phyloP scores from a whole-genome alignment of 2,888 invertebrate genomes.

The Rhimphoctona megacephalus region DNA sequence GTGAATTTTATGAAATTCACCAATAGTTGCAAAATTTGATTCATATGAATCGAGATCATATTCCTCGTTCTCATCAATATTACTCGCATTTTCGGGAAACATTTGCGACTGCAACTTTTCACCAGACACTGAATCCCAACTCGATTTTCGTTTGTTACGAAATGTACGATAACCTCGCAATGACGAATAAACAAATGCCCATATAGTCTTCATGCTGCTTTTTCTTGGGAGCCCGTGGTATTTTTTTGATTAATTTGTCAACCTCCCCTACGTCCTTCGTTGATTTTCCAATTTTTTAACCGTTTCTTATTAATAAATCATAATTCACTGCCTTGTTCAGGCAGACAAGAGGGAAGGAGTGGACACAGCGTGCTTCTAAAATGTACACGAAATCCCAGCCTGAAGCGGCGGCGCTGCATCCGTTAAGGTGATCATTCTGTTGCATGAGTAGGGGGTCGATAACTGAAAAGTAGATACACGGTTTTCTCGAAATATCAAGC shows the following conservation, averaged over 20 bases:
- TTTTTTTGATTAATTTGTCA: not conserved
- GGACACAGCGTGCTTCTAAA: too few relatives aligned
- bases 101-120: not conserved
- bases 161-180: slow-evolving; percentile 47
- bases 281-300: too few relatives aligned
- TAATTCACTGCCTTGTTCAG: too few relatives aligned
- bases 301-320: too few relatives aligned
- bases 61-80: slow-evolving; percentile 73
- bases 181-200: slow-evolving; percentile 20
- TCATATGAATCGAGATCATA: slow-evolving; percentile 82
- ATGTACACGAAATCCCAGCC: too few relatives aligned
- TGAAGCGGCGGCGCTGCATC: too few relatives aligned
- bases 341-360: too few relatives aligned
- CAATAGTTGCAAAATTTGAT: slow-evolving; percentile 85
- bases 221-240: not conserved
- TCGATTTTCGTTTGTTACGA: not conserved
- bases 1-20: slow-evolving; percentile 61
- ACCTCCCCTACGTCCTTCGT: too few relatives aligned
- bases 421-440: too few relatives aligned
- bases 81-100: not conserved
- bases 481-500: too few relatives aligned
- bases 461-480: too few relatives aligned
- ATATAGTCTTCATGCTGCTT: slow-evolving; percentile 10
- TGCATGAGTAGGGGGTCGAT: too few relatives aligned
- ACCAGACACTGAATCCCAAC: not conserved